These are phyloP conservation scores for Agriotes lineatus DNA, from an alignment of 2,888 invertebrate species.

Conservation along the genomic window DNA sequence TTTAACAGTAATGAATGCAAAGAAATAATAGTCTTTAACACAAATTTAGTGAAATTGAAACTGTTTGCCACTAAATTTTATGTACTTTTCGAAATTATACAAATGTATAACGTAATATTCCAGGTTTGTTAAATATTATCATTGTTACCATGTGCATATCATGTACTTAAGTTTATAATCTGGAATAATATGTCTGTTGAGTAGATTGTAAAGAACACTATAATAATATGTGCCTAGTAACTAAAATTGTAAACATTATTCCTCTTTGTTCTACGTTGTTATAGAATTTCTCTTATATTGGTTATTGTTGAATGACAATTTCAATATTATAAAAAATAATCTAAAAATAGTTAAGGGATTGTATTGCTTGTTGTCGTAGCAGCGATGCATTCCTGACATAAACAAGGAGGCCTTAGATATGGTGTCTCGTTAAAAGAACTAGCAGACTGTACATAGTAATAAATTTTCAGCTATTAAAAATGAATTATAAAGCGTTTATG, in stretches of 20 bases:
- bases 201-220: background rate
- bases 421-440: background rate
- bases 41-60: too few species aligned
- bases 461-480: background rate
- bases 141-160: constrained; percentile 17
- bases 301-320: too few species aligned
- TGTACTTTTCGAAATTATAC: too few species aligned
- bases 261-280: background rate
- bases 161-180: background rate
- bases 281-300: too few species aligned
- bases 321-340: background rate
- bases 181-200: background rate
- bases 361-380: background rate
- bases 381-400: background rate
- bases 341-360: background rate
- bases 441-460: background rate
- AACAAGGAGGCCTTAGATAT: constrained; percentile 12
- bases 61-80: too few species aligned
- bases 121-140: too few species aligned
- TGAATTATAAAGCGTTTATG: background rate
- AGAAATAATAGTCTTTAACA: too few species aligned
- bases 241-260: background rate
- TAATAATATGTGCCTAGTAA: constrained; percentile 5
- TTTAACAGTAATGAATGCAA: too few species aligned
- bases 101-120: too few species aligned